Evolutionary conservation across 2,888 invertebrate genomes (phyloP), one percentile per base, ranked within the genome.

Genomic region (Conistra vaccinii): DNA sequence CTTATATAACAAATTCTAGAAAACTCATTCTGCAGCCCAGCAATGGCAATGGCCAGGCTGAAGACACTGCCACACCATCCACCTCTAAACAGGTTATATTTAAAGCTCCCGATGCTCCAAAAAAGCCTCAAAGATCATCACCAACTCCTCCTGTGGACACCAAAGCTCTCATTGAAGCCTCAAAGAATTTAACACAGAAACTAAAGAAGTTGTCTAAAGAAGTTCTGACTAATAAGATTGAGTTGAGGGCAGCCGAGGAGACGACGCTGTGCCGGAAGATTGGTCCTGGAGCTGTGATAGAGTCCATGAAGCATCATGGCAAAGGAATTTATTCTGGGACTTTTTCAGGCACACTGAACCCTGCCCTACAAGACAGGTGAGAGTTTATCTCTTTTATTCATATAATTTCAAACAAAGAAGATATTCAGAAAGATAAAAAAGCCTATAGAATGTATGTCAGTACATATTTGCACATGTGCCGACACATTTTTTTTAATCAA

Each of bases 271-370:
- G 97, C 66, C 89, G 95, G 32, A 96, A 95, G 82, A 93, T 95
- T 69, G 95, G 95, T 72, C 95, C 96, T 23, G 98, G 98, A 53
- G 98, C 98, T 89, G 98, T 98, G 90, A 98, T 98, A 92, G 98
- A 98, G 92, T 98, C 98, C 89, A 98, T 99, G 98, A 98, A 98
- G 93, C 99, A 99, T 92, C 98, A 99, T 90, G 98, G 99, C 85
- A 98, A 98, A 94, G 99, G 99, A 88, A 98, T 99, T 83, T 99
- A 99, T 95, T 99, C 99, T 23, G 99, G 99, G 84, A 99, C 99
- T 80, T 99, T 99, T 94, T 99, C 99, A 91, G 99, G 99, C 71
- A 99, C 99, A 29, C 94, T 99, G 71, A 99, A 99, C 94, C 99
- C 99, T 70, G 98, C 99, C 62, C 97, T 99, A 67, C 99, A 99